phyloP scores from a whole-genome alignment of 2,797 vertebrate species.

The Dicrostonyx torquatus region DNA sequence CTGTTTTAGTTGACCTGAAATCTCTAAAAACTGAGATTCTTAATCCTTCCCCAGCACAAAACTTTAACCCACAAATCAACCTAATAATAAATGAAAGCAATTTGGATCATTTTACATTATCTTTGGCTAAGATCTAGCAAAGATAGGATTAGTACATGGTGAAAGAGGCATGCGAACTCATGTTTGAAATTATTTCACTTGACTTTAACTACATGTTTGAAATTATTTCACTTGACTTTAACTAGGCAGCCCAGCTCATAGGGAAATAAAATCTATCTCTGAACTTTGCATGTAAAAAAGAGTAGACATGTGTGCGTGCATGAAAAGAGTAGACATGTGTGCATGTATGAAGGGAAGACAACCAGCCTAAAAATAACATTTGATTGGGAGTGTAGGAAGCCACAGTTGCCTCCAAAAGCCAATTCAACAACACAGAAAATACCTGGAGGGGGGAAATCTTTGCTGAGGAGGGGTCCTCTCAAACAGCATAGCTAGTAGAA shows the following conservation, averaged over 20 bases:
- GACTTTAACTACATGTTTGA: neutral
- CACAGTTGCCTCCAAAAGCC: neutral
- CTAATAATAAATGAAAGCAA: neutral
- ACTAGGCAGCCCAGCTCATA: constrained; percentile 15
- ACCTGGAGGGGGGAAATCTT: neutral
- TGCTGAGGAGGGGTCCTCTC: neutral
- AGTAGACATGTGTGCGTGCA: neutral
- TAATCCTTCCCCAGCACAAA: constrained; percentile 25
- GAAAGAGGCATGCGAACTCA: constrained; percentile 23
- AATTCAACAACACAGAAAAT: neutral
- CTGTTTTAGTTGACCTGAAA: constrained; percentile 17
- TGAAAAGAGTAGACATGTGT: neutral
- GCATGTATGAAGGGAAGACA: neutral
- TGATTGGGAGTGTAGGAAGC: neutral
- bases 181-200: neutral
- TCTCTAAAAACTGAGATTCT: constrained; percentile 30
- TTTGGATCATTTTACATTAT: constrained; percentile 15
- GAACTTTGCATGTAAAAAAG: constrained; percentile 27
- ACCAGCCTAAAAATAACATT: constrained; percentile 19
- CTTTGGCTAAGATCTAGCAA: constrained; percentile 34
- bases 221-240: neutral
- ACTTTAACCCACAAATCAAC: constrained; percentile 49
- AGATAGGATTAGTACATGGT: neutral
- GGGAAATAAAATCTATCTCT: constrained; percentile 23
- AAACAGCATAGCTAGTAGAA: neutral